These are phyloP conservation scores for Osmerus mordax DNA, from an alignment of 2,113 vertebrate genomes.

Conservation along the genomic window DNA sequence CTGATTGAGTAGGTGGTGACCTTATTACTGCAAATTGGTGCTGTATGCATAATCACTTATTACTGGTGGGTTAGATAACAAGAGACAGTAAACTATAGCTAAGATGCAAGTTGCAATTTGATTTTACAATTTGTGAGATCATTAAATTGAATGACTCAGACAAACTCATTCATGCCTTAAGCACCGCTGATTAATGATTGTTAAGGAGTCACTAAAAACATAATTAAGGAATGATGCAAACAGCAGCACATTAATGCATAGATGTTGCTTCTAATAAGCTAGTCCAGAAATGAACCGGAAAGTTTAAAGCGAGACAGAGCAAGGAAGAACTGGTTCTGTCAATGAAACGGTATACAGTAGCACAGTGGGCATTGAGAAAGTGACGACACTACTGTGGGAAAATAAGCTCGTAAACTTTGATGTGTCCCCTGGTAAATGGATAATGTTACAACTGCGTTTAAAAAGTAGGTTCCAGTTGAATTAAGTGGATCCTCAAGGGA, in stretches of 20 bases:
- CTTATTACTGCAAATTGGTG: constrained; percentile 46
- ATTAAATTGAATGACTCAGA: constrained; percentile 55
- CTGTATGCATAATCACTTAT: constrained; percentile 53
- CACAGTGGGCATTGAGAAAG: no score
- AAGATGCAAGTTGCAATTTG: constrained; percentile 54
- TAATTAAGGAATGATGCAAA: constrained; percentile 49
- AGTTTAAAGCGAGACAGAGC: constrained; percentile 29
- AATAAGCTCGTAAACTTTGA: no score
- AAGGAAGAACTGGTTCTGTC: constrained; percentile 29
- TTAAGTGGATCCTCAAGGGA: constrained; percentile 4
- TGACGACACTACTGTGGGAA: no score
- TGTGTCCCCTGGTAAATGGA: no score
- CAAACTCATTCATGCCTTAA: constrained; percentile 55
- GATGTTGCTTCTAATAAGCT: constrained; percentile 41
- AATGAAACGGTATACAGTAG: no score
- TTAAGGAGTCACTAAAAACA: constrained; percentile 55
- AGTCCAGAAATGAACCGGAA: constrained; percentile 31
- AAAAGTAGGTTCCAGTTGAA: no score
- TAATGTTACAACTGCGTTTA: no score
- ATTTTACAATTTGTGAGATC: constrained; percentile 44
- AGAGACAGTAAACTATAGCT: constrained; percentile 40
- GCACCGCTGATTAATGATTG: constrained; percentile 50
- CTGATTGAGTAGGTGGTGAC: constrained; percentile 39
- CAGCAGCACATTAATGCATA: constrained; percentile 39
- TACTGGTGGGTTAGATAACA: constrained; percentile 52